Percentiles rank a stretch among this genome's conserved stretches.
phyloP scores from a whole-genome alignment of 2,888 invertebrate genomes.

The Meteorus cinctellus region DNA sequence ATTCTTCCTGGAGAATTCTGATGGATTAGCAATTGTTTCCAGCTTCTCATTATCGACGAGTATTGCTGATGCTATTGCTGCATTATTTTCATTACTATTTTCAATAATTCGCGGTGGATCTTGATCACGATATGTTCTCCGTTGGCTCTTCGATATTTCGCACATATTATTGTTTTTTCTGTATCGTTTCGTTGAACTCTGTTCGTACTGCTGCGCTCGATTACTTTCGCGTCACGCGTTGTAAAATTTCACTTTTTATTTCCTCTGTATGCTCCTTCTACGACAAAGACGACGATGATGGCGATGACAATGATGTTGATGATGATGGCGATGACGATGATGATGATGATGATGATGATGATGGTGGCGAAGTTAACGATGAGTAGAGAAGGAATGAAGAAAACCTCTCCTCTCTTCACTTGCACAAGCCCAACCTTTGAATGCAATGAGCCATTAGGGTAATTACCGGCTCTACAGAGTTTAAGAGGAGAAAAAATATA shows the following conservation, averaged over 20 bases:
- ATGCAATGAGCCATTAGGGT: conserved; percentile 31
- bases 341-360: neutral
- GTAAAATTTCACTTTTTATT: neutral
- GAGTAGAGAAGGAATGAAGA: neutral
- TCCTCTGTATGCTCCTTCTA: neutral
- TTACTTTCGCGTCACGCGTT: conserved; percentile 1
- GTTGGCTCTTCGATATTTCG: conserved; percentile 64
- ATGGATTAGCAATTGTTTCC: conserved; percentile 34
- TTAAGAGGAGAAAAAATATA: conserved; percentile 3
- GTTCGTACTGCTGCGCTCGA: neutral
- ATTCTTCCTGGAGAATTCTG: conserved; percentile 49
- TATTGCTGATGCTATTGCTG: conserved; percentile 27
- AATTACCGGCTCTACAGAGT: conserved; percentile 19
- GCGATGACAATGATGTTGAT: neutral
- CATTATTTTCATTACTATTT: conserved; percentile 52
- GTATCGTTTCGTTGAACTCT: neutral
- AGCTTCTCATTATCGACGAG: conserved; percentile 33
- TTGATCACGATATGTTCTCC: conserved; percentile 66
- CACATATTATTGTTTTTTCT: conserved; percentile 49
- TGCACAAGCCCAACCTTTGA: conserved; percentile 23
- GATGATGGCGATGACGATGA: conserved; percentile 6
- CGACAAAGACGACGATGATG: neutral
- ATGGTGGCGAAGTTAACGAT: neutral
- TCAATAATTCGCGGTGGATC: conserved; percentile 67
- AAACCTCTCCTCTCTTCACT: conserved; percentile 8